These are phyloP conservation scores for Mactra quadrangularis DNA, from an alignment of 1,140 invertebrate genomes.

Conservation along the genomic window DNA sequence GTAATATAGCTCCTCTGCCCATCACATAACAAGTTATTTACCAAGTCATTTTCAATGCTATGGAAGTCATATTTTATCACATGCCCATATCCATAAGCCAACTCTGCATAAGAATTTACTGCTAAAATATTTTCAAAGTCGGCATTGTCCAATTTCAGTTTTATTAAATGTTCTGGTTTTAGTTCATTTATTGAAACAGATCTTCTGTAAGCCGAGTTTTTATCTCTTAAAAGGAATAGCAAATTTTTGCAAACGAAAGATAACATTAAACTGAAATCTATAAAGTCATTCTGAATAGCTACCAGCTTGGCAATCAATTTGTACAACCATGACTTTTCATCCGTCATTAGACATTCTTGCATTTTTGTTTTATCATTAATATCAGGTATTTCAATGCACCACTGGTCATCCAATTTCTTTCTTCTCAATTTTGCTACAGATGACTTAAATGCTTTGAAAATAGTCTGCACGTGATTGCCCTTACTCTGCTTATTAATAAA, in stretches of 20 bases:
- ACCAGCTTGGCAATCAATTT: slow-evolving; percentile 21
- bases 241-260: slow-evolving; percentile 27
- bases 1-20: neutral
- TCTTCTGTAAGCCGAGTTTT: neutral
- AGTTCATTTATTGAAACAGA: slow-evolving; percentile 28
- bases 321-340: slow-evolving; percentile 3
- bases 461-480: neutral
- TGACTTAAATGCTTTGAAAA: slow-evolving; percentile 25
- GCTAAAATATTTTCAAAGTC: neutral
- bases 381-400: neutral
- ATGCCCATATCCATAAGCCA: slow-evolving; percentile 36
- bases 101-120: slow-evolving; percentile 21
- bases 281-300: slow-evolving; percentile 37
- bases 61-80: slow-evolving; percentile 41
- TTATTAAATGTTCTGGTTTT: slow-evolving; percentile 21
- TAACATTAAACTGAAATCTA: slow-evolving; percentile 3
- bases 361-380: slow-evolving; percentile 20
- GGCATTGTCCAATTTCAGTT: neutral
- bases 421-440: slow-evolving; percentile 9
- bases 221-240: slow-evolving; percentile 14
- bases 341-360: slow-evolving; percentile 25
- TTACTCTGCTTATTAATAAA: neutral
- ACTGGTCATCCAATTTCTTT: neutral
- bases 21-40: neutral
- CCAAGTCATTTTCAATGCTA: slow-evolving; percentile 45